Evolutionary conservation across 2,797 vertebrate genomes (phyloP).

Genomic region (Morelia viridis): DNA sequence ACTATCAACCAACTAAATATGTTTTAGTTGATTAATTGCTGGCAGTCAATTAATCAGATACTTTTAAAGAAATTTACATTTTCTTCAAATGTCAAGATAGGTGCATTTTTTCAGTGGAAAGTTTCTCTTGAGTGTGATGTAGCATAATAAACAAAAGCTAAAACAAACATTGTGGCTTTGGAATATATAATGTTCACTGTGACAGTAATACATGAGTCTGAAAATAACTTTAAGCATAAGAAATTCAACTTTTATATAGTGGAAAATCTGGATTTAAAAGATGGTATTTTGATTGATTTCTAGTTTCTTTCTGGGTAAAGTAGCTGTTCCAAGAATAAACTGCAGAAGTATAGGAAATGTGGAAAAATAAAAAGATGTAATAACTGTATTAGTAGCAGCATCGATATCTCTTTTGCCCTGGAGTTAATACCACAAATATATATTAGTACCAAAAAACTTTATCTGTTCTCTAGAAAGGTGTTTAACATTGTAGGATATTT

Average conservation of each 20-base stretch:
- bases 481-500: neutral
- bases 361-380: neutral
- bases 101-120: neutral
- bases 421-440: neutral
- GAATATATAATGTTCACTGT: neutral
- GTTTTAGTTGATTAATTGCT: slow-evolving; percentile 10
- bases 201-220: neutral
- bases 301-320: neutral
- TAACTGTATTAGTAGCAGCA: neutral
- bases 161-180: neutral
- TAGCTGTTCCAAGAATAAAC: neutral
- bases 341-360: neutral
- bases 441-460: neutral
- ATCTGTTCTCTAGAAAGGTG: neutral
- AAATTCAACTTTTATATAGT: neutral
- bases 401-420: neutral
- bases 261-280: neutral
- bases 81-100: neutral
- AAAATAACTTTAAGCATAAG: neutral
- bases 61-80: neutral
- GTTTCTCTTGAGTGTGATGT: neutral
- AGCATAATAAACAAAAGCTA: neutral
- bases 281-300: neutral
- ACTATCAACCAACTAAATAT: slow-evolving; percentile 11
- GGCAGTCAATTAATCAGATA: slow-evolving; percentile 28